Conservation (phyloP, 2,888 invertebrate genomes). For the Cosmorhoe ocellata region DNA sequence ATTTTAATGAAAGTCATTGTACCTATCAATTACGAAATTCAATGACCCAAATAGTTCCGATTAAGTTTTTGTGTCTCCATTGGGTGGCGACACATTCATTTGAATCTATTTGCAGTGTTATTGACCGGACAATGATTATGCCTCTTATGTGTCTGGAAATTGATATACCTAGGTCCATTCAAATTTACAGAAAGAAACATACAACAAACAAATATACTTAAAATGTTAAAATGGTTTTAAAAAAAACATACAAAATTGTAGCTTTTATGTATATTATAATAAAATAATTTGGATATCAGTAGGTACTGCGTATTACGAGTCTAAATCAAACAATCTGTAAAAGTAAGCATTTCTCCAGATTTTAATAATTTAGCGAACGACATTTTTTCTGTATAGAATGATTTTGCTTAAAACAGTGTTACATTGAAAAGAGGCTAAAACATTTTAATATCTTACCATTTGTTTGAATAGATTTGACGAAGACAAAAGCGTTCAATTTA, state of each 20-base stretch:
- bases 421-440: conserved; percentile 14
- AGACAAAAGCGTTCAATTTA: conserved; percentile 20
- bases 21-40: conserved; percentile 36
- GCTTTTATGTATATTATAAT: no score
- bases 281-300: no score
- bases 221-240: no score
- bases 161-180: no score
- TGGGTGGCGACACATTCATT: conserved; percentile 43
- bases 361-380: not conserved
- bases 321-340: no score
- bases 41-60: conserved; percentile 59
- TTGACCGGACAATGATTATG: conserved; percentile 49
- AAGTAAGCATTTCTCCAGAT: no score
- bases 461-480: conserved; percentile 9
- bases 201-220: no score
- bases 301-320: no score
- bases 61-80: conserved; percentile 41
- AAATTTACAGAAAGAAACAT: no score
- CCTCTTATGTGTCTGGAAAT: no score
- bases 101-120: conserved; percentile 43
- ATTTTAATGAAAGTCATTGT: conserved; percentile 20
- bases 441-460: conserved; percentile 11
- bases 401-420: not conserved
- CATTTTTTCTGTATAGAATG: not conserved
- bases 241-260: no score